Percentiles rank a stretch among this genome's conserved stretches.
phyloP scores from a whole-genome alignment of 2,888 invertebrate species.

The Pasiphila rectangulata region DNA sequence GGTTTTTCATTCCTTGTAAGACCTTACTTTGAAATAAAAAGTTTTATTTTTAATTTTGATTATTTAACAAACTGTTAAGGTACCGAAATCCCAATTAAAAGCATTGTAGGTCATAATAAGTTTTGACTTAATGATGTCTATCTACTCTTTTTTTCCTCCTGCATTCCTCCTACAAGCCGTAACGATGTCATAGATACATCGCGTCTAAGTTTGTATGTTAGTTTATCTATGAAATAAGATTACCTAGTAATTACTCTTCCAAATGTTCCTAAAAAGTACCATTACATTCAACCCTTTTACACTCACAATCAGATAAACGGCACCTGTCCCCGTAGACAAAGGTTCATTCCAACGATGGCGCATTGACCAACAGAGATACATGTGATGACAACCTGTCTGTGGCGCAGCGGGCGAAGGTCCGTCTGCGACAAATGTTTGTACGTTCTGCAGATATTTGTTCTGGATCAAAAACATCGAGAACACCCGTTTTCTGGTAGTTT shows the following conservation, averaged over 20 bases:
- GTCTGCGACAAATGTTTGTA: too few relatives aligned
- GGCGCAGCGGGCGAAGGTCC: too few relatives aligned
- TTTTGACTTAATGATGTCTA: too few relatives aligned
- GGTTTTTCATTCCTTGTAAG: too few relatives aligned
- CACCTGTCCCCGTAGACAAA: constrained; percentile 64
- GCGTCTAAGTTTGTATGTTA: constrained; percentile 6
- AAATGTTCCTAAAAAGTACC: constrained; percentile 20
- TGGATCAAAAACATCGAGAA: too few relatives aligned
- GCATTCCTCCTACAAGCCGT: background rate
- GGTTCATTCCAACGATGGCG: constrained; percentile 24
- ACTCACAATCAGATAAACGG: constrained; percentile 70
- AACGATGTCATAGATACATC: constrained; percentile 5
- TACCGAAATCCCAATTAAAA: too few relatives aligned
- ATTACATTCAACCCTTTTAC: constrained; percentile 66
- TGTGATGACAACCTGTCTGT: background rate
- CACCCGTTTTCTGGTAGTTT: too few relatives aligned
- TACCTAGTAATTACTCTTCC: constrained; percentile 25
- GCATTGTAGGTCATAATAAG: too few relatives aligned
- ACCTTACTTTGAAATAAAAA: too few relatives aligned
- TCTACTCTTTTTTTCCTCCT: background rate
- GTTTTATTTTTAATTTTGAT: too few relatives aligned
- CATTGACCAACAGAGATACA: background rate
- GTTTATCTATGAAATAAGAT: constrained; percentile 21
- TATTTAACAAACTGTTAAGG: too few relatives aligned
- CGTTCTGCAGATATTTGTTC: too few relatives aligned